Evolutionary conservation across 1,140 invertebrate genomes (phyloP), one percentile per base, ranked within the genome.

Genomic region (Adelges cooleyi): DNA sequence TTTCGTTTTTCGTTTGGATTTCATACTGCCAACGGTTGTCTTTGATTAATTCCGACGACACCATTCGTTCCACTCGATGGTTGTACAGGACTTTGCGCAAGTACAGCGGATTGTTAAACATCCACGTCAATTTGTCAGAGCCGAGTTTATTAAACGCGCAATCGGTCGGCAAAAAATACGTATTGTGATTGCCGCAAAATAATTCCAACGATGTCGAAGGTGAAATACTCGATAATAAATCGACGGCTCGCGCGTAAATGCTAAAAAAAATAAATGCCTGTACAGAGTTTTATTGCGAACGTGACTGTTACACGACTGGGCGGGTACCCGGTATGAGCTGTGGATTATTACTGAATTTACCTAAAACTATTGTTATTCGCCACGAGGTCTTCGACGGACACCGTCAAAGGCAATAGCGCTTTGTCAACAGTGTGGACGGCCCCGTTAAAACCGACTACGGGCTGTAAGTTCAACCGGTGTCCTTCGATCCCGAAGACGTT

Each of bases 351-450:
- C 5, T 33, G 5, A 33, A 48, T 50, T 53, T 20, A 65, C 42
- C 17, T 54, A 49, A 25, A 49, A 18, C 36, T 49, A 65, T 73
- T 69, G 69, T 72, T 74, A 25, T 71, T 65, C 46, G 65, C 67
- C 2, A 67, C 66, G 4, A 72, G 62, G 13, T 70, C 70, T 25
- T 71, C 69, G 2, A 68, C 48, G 11, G 75, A 65, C 40, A 71
- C 70, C 13, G 73, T 50, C 10, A 67, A 68, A 25, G 70, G 71
- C 15, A 13, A 46, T 6, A 62, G 44, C 15, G 22, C 27, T 22
- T 29, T 2, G 11, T 48, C 25, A 3, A 46, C 10, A 2, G 33
- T 2, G 17, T 62, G 27, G 5, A 62, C 42, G n/a, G 20, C 40
- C 13, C 56, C 56, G 40, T 62, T 46, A 25, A 27, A 46, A 18